Evolutionary conservation across 2,888 invertebrate species (phyloP), one percentile per base, ranked within the genome.

Genomic region (Lordiphosa fenestrarum): DNA sequence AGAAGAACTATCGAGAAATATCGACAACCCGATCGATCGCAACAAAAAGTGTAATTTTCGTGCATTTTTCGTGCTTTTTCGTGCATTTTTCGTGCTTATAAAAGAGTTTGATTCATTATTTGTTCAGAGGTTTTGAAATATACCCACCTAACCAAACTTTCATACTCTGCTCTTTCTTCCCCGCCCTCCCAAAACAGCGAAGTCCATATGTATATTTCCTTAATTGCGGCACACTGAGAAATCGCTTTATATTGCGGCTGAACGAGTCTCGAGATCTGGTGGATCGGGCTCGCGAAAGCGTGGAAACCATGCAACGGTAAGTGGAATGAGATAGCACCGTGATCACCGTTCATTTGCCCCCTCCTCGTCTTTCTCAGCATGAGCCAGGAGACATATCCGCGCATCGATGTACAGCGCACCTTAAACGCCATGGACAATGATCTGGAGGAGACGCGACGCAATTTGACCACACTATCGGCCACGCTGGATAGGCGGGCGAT

Each of bases 401-500:
- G 87, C 59, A 88, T 89, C 53, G 88, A 89, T 65, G 86, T 89
- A 9, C 85, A 84, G 53, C 78, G 85, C 62, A 87, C 86, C 0
- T 71, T 88, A 47, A 87, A 86, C 35, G 84, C 85, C 64, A 89
- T 90, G 86, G 87, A 88, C 56, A 86, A 84, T 55, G 89, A 89
- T 67, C 75, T 90, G 53, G 87, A 89, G 68, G 88, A 88, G 71
- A 89, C 88, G 9, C 89, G 88, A 69, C 86, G 86, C 50, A 89
- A 89, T 76, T 69, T 89, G 38, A 88, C 90, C n/a, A 92, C 86
- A 33, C 74, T 90, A 6, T 87, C 92, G 21, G 92, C 94, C 12
- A 92, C 94, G 59, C 92, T 97, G 41, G 95, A 96, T 89, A 96
- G 97, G 86, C 93, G 94, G 76, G 93, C 93, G 73, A 92, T 97